Percentiles rank a stretch among this genome's conserved stretches.
Evolutionary conservation across 2,113 vertebrate species (phyloP).

Genomic region (crab-eating macaque (Macaca fascicularis)): DNA sequence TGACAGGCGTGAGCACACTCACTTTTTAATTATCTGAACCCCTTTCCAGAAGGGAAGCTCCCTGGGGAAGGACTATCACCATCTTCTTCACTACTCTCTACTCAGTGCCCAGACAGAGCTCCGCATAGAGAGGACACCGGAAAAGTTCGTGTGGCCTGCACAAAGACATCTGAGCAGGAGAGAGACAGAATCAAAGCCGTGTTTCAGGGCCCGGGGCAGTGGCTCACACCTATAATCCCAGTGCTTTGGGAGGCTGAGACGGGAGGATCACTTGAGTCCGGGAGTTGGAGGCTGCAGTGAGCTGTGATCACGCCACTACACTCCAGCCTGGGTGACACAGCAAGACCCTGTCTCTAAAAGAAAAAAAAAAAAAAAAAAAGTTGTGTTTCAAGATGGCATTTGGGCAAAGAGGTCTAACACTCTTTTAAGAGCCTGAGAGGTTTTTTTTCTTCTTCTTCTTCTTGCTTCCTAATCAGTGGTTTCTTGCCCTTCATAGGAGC

Average conservation of each 20-base stretch:
- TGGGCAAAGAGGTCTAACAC: not conserved
- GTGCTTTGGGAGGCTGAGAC: too few species aligned
- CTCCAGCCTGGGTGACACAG: too few species aligned
- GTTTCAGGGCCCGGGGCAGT: not conserved
- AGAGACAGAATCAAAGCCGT: not conserved
- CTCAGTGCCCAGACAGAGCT: not conserved
- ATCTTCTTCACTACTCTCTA: not conserved
- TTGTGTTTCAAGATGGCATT: not conserved
- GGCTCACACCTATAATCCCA: too few species aligned
- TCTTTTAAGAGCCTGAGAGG: not conserved
- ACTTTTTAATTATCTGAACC: not conserved
- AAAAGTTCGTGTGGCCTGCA: not conserved
- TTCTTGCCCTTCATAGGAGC: not conserved
- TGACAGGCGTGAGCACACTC: too few species aligned
- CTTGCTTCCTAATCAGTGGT: constrained; percentile 16
- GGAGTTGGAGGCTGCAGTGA: too few species aligned
- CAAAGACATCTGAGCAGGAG: not conserved
- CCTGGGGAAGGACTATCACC: fast-evolving
- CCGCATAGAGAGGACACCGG: not conserved
- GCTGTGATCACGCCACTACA: too few species aligned
- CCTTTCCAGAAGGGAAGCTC: not conserved
- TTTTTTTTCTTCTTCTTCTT: not conserved
- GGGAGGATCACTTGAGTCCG: too few species aligned
- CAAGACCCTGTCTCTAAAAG: too few species aligned
- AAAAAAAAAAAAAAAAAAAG: too few species aligned